These are phyloP conservation scores for Gymnarchus niloticus DNA, from an alignment of 2,113 vertebrate genomes.

Conservation along the genomic window DNA sequence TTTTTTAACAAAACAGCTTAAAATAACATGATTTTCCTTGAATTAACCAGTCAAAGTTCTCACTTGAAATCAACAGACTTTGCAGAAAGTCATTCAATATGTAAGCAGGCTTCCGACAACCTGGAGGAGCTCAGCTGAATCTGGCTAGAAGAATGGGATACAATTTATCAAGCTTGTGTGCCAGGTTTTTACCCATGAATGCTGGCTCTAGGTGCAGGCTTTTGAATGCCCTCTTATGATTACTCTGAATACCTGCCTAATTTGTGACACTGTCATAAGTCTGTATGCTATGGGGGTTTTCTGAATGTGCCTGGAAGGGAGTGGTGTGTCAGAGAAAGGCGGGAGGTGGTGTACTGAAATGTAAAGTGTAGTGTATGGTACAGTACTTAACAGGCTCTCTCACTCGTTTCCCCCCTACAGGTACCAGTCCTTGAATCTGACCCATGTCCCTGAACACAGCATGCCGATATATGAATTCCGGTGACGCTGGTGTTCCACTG, in stretches of 20 bases:
- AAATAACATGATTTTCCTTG: no score
- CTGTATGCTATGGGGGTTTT: background rate
- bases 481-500: slow-evolving; percentile 62
- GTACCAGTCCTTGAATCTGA: slow-evolving; percentile 96
- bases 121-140: background rate
- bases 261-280: background rate
- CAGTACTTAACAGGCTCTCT: background rate
- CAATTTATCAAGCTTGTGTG: background rate
- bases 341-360: background rate
- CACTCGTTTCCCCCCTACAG: slow-evolving; percentile 49
- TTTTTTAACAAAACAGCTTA: no score
- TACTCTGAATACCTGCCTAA: background rate
- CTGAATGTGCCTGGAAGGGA: background rate
- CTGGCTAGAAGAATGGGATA: background rate
- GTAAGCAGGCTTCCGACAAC: background rate
- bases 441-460: slow-evolving; percentile 87
- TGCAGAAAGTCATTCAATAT: background rate
- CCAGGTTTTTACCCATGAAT: background rate
- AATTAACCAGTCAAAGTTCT: background rate
- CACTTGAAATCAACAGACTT: background rate
- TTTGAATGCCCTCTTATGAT: background rate
- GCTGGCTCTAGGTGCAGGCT: background rate
- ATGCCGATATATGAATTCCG: slow-evolving; percentile 96
- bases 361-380: background rate
- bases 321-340: background rate